phyloP scores from a whole-genome alignment of 2,113 vertebrate species.

The Brienomyrus brachyistius region DNA sequence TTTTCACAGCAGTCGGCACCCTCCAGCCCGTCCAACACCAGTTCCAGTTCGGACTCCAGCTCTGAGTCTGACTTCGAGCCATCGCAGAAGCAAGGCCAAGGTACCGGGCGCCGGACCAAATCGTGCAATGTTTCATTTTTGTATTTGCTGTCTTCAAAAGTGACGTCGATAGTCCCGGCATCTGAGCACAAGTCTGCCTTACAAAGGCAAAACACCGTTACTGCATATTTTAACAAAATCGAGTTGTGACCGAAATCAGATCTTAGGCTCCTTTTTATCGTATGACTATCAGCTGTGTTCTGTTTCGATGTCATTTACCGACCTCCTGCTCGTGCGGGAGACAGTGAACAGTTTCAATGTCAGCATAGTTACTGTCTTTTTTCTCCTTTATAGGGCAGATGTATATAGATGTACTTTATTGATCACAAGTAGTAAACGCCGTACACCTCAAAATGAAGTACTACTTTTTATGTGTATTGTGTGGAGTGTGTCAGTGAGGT shows the following conservation, averaged over 20 bases:
- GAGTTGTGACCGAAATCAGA: background rate
- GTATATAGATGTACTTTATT: background rate
- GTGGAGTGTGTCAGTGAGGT: background rate
- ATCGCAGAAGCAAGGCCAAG: slow-evolving; percentile 93
- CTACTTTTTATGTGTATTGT: background rate
- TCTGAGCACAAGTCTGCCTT: background rate
- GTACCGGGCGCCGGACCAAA: slow-evolving; percentile 42
- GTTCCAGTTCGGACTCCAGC: slow-evolving; percentile 90
- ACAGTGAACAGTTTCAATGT: background rate
- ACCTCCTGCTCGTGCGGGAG: background rate
- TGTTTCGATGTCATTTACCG: background rate
- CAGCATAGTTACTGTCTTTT: background rate
- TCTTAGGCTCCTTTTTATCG: background rate
- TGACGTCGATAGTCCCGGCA: background rate
- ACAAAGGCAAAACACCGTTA: background rate
- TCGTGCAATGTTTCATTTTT: background rate
- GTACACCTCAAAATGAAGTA: background rate
- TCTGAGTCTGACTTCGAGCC: slow-evolving; percentile 96
- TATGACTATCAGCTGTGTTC: background rate
- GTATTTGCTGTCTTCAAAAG: no score
- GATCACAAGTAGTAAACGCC: background rate
- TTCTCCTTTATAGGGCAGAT: background rate
- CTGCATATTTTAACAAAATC: background rate
- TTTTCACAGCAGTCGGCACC: slow-evolving; percentile 72
- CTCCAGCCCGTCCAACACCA: slow-evolving; percentile 88